These are phyloP conservation scores for Drosophila kohkoa DNA, from an alignment of 1,140 invertebrate genomes.

Conservation along the genomic window DNA sequence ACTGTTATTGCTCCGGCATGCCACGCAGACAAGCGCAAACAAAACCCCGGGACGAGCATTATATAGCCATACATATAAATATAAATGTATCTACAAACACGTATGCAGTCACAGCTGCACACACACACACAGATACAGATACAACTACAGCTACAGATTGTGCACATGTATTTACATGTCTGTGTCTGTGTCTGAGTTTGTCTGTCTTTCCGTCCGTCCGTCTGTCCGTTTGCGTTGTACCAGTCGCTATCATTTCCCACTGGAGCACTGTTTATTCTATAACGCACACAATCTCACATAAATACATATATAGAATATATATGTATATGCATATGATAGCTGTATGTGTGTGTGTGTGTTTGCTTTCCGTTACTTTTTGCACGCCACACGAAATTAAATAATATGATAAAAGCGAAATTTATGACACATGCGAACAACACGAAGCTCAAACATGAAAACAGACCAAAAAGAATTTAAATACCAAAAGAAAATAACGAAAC, in stretches of 20 bases:
- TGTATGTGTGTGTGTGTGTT: conserved; percentile 10
- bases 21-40: conserved; percentile 44
- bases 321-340: conserved; percentile 1
- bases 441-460: conserved; percentile 37
- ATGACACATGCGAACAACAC: conserved; percentile 66
- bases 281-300: conserved; percentile 12
- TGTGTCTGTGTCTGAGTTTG: no score
- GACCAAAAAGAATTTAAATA: conserved; percentile 35
- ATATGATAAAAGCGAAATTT: conserved; percentile 83
- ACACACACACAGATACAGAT: conserved; percentile 9
- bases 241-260: conserved; percentile 56
- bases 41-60: conserved; percentile 44
- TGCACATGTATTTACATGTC: conserved; percentile 25
- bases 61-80: conserved; percentile 43
- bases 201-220: not conserved
- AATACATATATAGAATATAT: not conserved
- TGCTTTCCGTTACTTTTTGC: conserved; percentile 54
- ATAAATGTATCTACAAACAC: conserved; percentile 41
- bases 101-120: conserved; percentile 8
- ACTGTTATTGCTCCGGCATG: conserved; percentile 80
- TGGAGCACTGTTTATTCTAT: conserved; percentile 50
- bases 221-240: conserved; percentile 12
- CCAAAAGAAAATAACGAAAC: conserved; percentile 9
- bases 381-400: conserved; percentile 71
- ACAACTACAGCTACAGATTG: conserved; percentile 34